Base-by-base conservation (phyloP, 2,797 vertebrate genomes). In the Pachyuromys duprasi region DNA sequence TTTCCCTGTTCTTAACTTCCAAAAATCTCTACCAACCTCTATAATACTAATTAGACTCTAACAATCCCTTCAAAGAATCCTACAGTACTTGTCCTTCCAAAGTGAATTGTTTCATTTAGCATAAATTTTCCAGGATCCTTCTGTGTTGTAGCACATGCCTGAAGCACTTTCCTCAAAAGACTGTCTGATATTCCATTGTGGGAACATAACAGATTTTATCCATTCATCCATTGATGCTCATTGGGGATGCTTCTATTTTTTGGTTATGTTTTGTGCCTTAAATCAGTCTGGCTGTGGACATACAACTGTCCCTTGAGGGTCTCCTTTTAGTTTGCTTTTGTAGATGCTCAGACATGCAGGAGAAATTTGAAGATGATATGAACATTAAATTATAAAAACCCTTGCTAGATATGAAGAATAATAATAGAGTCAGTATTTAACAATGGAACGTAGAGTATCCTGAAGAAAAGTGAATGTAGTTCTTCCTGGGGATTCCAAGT, bases 351-450 rank as follows among this genome's bases (percentile, higher is more conserved):
- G 70, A 63, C 5, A 15, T 79, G 62, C n/a, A 63, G 63, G 67
- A 60, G 13, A 63, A 60, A 81, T 92, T 89, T 81, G 74, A 90
- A 93, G 70, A 84, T 6, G 15, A 67, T 65, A 79, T 65, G 18
- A 84, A 89, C 6, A 0, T 78, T 74, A 60, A 1, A 60, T 3
- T 72, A n/a, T 87, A 84, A 96, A 95, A 83, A 82, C 9, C 36
- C 86, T 95, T 74, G 28, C 24, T 75, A 65, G 89, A 36, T 53
- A 57, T 70, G 42, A 49, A 96, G 53, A 92, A 82, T 79, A 45
- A 28, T 5, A 36, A 15, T 63, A n/a, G n/a, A 78, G 26, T 70
- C 42, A 83, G 22, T 70, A 70, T 45, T 62, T 76, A 72, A 57
- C 7, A 24, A 17, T 87, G 49, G 42, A 36, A 60, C 53, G 88